These are phyloP conservation scores for Peromyscus aztecus DNA, from an alignment of 2,797 vertebrate genomes.

Conservation along the genomic window DNA sequence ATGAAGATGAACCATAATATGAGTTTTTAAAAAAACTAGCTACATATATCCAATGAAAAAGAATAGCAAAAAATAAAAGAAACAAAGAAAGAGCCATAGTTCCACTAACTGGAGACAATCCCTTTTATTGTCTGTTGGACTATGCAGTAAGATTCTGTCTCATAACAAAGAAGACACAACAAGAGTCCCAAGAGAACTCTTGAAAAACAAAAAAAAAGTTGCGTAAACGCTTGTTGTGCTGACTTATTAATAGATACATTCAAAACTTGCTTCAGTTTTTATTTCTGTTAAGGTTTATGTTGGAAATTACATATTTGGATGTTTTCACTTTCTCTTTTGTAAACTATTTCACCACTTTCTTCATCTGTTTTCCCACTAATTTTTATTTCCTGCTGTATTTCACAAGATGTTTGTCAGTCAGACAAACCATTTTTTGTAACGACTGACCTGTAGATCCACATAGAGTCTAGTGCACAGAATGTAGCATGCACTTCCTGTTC, in stretches of 20 bases:
- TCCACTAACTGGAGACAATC: not conserved
- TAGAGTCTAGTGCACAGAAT: not conserved
- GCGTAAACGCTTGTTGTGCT: not conserved
- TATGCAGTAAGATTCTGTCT: not conserved
- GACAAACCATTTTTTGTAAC: not conserved
- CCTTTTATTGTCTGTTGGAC: not conserved
- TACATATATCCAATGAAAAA: slow-evolving; percentile 5
- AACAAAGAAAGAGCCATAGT: not conserved
- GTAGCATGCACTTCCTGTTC: not conserved
- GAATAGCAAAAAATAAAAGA: not conserved
- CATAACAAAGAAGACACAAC: not conserved
- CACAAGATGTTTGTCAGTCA: not conserved
- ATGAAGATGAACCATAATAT: not conserved
- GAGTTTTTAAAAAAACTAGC: not conserved
- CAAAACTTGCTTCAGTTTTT: not conserved
- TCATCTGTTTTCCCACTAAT: not conserved
- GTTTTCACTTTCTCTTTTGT: not conserved
- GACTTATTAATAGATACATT: not conserved
- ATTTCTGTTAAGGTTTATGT: not conserved
- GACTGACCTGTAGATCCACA: not conserved
- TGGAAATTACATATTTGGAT: not conserved
- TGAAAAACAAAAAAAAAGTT: not conserved
- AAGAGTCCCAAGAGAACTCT: not conserved
- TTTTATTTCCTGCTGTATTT: not conserved
- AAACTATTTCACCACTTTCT: not conserved